Evolutionary conservation across 1,140 invertebrate species (phyloP).

Genomic region (Cydia amplana): DNA sequence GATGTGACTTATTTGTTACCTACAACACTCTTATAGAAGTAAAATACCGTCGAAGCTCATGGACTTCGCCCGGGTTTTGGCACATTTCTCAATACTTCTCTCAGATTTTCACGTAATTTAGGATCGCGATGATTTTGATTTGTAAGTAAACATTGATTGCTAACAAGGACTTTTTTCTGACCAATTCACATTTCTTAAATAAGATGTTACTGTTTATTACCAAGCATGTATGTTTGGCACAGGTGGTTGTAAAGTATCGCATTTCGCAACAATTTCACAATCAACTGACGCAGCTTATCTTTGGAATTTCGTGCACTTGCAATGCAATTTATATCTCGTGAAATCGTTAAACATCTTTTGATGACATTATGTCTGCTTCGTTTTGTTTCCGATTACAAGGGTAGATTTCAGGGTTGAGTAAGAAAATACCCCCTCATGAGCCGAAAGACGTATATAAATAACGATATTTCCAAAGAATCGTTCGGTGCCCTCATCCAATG

Average conservation of each 20-base stretch:
- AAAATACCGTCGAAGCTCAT: too few relatives aligned
- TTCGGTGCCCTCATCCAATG: too few relatives aligned
- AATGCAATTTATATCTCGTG: background rate
- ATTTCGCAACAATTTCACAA: slow-evolving; percentile 7
- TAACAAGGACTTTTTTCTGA: too few relatives aligned
- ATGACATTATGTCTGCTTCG: background rate
- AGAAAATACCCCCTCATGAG: background rate
- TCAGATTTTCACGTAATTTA: too few relatives aligned
- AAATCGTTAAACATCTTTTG: background rate
- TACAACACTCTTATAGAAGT: too few relatives aligned
- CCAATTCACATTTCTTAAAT: background rate
- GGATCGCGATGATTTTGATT: too few relatives aligned
- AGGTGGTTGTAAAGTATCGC: slow-evolving; percentile 9
- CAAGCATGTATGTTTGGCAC: slow-evolving; percentile 2
- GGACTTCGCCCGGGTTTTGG: too few relatives aligned
- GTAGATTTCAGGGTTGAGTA: background rate
- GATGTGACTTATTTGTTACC: too few relatives aligned
- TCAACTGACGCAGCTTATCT: background rate
- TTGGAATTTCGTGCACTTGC: background rate
- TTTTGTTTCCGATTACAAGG: background rate
- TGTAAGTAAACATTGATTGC: too few relatives aligned
- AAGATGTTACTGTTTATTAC: background rate
- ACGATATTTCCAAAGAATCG: too few relatives aligned
- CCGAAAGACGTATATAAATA: too few relatives aligned
- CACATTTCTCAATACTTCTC: too few relatives aligned